These are phyloP conservation scores for Palythoa caribaeorum DNA, from an alignment of 92 coral and sea anemone genomes.

Conservation along the genomic window DNA sequence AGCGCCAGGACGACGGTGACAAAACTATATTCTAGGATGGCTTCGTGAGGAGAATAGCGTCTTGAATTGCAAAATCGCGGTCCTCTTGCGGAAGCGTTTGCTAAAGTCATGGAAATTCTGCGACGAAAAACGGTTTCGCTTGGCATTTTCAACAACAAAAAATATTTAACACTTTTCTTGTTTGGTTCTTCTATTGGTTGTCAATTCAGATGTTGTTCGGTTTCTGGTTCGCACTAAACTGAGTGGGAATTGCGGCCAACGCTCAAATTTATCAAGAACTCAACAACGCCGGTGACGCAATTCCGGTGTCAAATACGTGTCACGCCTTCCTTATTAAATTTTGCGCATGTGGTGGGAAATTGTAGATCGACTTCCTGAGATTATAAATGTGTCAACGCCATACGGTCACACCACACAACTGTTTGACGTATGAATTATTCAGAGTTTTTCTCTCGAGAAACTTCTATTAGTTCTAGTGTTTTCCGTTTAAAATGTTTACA, in stretches of 20 bases:
- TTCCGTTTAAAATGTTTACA: background rate
- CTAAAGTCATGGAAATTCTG: background rate
- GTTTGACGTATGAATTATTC: background rate
- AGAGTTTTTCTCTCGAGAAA: background rate
- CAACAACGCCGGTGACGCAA: background rate
- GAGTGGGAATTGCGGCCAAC: background rate
- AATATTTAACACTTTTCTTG: background rate
- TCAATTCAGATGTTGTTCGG: too few species aligned
- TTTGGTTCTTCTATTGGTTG: background rate
- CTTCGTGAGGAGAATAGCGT: conserved; percentile 27
- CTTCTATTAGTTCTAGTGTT: background rate
- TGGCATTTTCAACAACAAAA: conserved; percentile 22
- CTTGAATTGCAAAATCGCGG: conserved; percentile 18
- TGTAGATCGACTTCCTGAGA: background rate
- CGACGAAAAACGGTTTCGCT: background rate
- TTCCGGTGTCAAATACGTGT: background rate
- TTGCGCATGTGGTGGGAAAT: background rate
- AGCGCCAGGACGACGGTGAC: conserved; percentile 11
- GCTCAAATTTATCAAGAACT: background rate
- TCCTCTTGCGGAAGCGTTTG: background rate
- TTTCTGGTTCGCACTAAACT: background rate
- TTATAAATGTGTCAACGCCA: background rate
- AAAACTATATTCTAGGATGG: conserved; percentile 22
- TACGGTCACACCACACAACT: background rate
- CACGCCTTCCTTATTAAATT: background rate